phyloP scores from a whole-genome alignment of 2,113 vertebrate genomes.

The Macrotus californicus region DNA sequence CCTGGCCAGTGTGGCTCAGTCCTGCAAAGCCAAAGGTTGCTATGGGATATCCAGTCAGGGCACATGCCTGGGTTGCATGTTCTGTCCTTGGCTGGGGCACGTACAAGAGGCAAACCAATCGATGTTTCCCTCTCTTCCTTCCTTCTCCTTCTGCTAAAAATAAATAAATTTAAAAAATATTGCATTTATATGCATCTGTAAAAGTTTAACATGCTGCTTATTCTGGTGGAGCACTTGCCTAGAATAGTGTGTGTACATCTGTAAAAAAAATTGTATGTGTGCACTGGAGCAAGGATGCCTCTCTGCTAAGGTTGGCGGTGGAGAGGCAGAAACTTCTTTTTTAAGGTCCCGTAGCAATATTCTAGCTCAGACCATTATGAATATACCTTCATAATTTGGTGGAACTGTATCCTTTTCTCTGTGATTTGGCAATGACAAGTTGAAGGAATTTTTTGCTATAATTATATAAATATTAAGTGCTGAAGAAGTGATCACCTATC shows the following conservation, averaged over 20 bases:
- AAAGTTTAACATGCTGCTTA: background rate
- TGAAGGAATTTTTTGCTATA: background rate
- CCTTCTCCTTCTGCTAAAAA: no score
- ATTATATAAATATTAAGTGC: background rate
- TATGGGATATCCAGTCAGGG: no score
- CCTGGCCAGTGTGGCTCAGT: no score
- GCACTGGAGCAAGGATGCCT: background rate
- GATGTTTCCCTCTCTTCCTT: no score
- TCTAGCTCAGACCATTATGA: background rate
- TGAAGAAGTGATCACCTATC: background rate
- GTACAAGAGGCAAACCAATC: no score
- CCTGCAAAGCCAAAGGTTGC: no score
- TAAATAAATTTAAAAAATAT: background rate
- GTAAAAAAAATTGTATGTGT: background rate
- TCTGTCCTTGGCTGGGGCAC: no score
- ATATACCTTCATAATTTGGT: background rate
- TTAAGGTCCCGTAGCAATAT: background rate
- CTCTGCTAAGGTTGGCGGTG: background rate
- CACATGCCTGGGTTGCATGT: no score
- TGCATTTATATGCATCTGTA: background rate
- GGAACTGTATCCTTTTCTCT: background rate
- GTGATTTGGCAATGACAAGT: background rate
- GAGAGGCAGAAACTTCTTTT: background rate
- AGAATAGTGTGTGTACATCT: background rate
- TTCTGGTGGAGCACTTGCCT: background rate